Conservation (phyloP, 2,888 invertebrate genomes). For the Gymnosoma rotundatum region DNA sequence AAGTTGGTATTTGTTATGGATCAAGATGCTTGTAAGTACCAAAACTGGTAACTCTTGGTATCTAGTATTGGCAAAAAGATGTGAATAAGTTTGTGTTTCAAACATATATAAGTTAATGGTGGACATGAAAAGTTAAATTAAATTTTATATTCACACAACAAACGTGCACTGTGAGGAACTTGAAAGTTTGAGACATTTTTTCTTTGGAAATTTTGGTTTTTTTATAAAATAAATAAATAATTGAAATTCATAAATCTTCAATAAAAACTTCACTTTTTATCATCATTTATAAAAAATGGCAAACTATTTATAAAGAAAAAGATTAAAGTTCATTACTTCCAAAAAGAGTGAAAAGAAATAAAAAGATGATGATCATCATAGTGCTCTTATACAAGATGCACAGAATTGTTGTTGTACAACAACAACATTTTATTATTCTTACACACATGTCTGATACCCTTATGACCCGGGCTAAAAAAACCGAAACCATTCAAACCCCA, state of each 20-base stretch:
- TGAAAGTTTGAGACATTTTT: background rate
- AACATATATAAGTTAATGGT: constrained; percentile 37
- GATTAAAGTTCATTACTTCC: constrained; percentile 62
- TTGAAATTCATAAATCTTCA: constrained; percentile 55
- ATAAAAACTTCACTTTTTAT: constrained; percentile 58
- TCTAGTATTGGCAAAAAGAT: constrained; percentile 50
- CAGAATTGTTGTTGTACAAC: constrained; percentile 44
- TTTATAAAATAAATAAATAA: constrained; percentile 21
- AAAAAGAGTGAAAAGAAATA: constrained; percentile 41
- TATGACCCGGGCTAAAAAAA: constrained; percentile 60
- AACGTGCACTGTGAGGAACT: constrained; percentile 20
- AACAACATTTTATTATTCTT: constrained; percentile 51
- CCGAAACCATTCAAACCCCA: constrained; percentile 15
- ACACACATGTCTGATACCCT: constrained; percentile 68
- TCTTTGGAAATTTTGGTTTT: constrained; percentile 4
- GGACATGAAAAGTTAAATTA: constrained; percentile 27
- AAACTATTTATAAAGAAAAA: constrained; percentile 3
- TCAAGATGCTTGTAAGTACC: constrained; percentile 67
- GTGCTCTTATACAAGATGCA: constrained; percentile 24
- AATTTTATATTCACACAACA: constrained; percentile 35
- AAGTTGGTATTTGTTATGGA: constrained; percentile 76
- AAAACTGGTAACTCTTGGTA: constrained; percentile 67
- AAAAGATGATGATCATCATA: constrained; percentile 34
- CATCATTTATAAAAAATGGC: constrained; percentile 1
- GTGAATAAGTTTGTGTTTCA: constrained; percentile 49